Base-by-base conservation (phyloP, 2,888 invertebrate species). In the Torymus auratus region DNA sequence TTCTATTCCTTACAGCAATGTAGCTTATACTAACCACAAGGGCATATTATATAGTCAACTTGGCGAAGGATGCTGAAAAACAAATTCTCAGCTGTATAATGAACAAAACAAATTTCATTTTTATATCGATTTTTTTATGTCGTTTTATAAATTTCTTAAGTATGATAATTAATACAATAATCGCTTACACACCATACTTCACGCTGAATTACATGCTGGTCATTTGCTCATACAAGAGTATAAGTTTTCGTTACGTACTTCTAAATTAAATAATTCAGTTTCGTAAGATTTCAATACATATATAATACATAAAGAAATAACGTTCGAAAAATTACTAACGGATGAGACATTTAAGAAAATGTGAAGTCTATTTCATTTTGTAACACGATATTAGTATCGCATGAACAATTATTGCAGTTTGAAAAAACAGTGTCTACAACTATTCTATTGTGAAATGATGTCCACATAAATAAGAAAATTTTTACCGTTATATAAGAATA, bases 241-340 rank as follows among this genome's bases (percentile, higher is more conserved):
- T 10, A 1, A 41, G 5, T 55, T 64, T 72, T 58, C 14, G 23
- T 17, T 65, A 28, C n/a, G 13, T 74, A 56, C 17, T 62, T 41
- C 14, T 64, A 74, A 41, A 65, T 74, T 65, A 41, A 74, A 65
- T 56, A 74, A 74, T 65, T 13, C 58, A 61, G 17, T 71, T 71
- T 17, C n/a, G 20, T 20, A 50, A 61, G 41, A 52, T 41, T 71
- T 61, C n/a, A 20, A 71, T 41, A 67, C 17, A 67, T 52, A 67
- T 52, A 50, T 65, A 41, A 62, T 23, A 62, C 23, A 62, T 20
- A 20, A 14, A 14, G 41, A 41, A 41, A 41, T 41, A 28, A 23
- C 23, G 23, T 7, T 28, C 7, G 14, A 20, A 68, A 53, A 55
- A 14, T 17, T 50, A 52, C 3, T 41, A 41, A 41, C 41, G 41